Evolutionary conservation across 2,888 invertebrate species (phyloP), one percentile per base, ranked within the genome.

Genomic region (Idaea dimidiata): DNA sequence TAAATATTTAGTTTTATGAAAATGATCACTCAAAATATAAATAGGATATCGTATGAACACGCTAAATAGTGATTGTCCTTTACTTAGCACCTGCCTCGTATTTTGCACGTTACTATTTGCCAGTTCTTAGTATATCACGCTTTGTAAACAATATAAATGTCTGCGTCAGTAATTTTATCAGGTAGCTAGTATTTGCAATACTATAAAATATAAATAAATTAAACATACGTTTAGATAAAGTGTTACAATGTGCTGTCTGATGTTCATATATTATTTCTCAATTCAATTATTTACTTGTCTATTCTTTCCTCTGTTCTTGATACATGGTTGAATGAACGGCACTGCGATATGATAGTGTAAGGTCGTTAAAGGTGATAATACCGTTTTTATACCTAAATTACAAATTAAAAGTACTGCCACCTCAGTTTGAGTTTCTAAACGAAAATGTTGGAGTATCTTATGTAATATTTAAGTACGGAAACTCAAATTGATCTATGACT

Each of bases 301-400:
- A 66, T 62, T 62, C 10, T 63, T 72, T 67, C 59, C 62, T 68
- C 59, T 61, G 63, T 59, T 43, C 8, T 43, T 43, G 5, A 14
- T 43, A 43, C 58, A 61, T 62, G 71, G 83, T 83, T 82, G 80
- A 84, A 84, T 66, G 83, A 80, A 82, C 79, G 63, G 62, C 60
- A 68, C 59, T 64, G 61, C 65, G 72, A 76, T 74, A 82, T 43
- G 80, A 79, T 73, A 74, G 59, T 66, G 69, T 65, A 80, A 83
- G 81, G 81, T 80, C 75, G 72, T 16, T 24, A 59, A 73, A 80
- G 78, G 82, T 77, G 72, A 71, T 65, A 56, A 17, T 54, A n/a
- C 54, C n/a, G 16, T 2, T n/a, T 54, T 14, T 54, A 54, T 54
- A 14, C 1, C 16, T 17, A 54, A 54, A 16, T 14, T 54, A 33